phyloP scores from a whole-genome alignment of 1,140 invertebrate genomes.

The Drosophila insularis region DNA sequence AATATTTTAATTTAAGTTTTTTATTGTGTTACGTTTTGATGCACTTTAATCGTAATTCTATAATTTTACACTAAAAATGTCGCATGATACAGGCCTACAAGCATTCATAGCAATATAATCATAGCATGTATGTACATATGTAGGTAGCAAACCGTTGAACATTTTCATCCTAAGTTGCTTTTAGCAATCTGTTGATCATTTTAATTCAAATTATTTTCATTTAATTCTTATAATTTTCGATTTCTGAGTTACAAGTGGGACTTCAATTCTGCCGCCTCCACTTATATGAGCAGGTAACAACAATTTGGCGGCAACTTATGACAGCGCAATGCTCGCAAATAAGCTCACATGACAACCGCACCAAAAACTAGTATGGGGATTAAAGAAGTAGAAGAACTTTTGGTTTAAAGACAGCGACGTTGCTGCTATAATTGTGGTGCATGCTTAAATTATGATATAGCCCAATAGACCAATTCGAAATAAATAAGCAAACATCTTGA shows the following conservation, averaged over 20 bases:
- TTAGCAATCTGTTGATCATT: too few species aligned
- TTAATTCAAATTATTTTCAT: too few species aligned
- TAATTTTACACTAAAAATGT: too few species aligned
- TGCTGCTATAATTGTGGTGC: slow-evolving; percentile 64
- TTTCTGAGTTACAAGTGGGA: slow-evolving; percentile 74
- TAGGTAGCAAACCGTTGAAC: too few species aligned
- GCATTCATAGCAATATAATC: too few species aligned
- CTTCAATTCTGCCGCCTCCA: slow-evolving; percentile 29
- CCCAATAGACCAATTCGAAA: slow-evolving; percentile 81
- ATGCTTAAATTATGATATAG: slow-evolving; percentile 80
- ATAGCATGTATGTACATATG: too few species aligned
- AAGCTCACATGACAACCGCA: slow-evolving; percentile 57
- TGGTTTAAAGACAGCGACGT: slow-evolving; percentile 35
- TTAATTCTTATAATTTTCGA: slow-evolving; percentile 54
- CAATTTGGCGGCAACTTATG: slow-evolving; percentile 81
- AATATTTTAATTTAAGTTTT: too few species aligned
- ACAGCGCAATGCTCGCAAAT: slow-evolving; percentile 68
- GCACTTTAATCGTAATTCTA: too few species aligned
- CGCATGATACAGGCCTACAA: too few species aligned
- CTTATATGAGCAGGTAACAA: slow-evolving; percentile 72
- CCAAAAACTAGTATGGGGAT: slow-evolving; percentile 57
- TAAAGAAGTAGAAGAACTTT: slow-evolving; percentile 72
- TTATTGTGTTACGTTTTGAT: too few species aligned
- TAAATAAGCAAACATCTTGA: slow-evolving; percentile 72
- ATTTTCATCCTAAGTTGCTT: too few species aligned